A percentile compares a stretch with the other conserved stretches of the same genome.
Conservation (phyloP, 2,113 vertebrate genomes). For the Dicaeum eximium region DNA sequence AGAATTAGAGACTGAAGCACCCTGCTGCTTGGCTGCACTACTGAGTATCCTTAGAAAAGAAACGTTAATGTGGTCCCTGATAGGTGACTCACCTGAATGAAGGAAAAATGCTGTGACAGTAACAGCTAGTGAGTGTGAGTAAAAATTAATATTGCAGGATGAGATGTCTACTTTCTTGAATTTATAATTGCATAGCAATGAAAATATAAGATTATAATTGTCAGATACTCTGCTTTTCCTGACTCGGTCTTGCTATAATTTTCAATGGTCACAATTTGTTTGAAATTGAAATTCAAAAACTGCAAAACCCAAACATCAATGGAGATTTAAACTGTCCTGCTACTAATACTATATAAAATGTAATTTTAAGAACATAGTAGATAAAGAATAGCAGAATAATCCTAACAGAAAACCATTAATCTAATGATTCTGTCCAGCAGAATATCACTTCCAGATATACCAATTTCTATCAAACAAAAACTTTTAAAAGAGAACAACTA, state of each 20-base stretch:
- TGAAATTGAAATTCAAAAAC: not conserved
- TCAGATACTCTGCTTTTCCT: conserved; percentile 24
- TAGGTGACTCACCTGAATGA: conserved; percentile 63
- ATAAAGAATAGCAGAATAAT: not conserved
- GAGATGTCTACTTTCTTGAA: conserved; percentile 48
- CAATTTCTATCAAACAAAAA: not conserved
- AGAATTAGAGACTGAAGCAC: not conserved
- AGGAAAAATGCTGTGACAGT: conserved; percentile 62
- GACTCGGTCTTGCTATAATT: not conserved
- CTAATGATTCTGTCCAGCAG: not conserved
- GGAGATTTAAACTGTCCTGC: not conserved
- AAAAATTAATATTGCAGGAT: conserved; percentile 63
- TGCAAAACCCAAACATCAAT: not conserved
- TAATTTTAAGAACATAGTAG: not conserved
- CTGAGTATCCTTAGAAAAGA: not conserved
- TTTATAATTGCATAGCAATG: conserved; percentile 48
- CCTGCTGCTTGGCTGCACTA: not conserved
- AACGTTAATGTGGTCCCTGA: not conserved
- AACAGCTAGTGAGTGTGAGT: conserved; percentile 50
- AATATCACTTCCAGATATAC: not conserved
- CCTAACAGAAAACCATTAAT: not conserved
- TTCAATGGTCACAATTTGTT: not conserved
- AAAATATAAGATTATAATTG: conserved; percentile 33
- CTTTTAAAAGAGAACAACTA: not conserved
- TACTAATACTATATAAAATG: not conserved